Evolutionary conservation across 2,888 invertebrate genomes (phyloP).

Genomic region (Drosophila nigricruria): DNA sequence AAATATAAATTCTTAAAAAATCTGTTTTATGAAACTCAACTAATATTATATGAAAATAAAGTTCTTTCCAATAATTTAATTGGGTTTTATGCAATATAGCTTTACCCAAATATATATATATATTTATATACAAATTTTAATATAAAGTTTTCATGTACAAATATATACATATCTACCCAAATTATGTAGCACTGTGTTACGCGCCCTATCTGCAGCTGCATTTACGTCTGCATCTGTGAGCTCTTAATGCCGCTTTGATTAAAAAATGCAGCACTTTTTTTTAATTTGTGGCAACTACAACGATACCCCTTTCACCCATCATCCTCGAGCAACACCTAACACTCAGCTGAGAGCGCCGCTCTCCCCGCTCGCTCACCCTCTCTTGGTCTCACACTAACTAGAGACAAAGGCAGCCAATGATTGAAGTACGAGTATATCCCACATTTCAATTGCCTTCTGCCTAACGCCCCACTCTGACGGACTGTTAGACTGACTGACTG

Average conservation of each 20-base stretch:
- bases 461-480: slow-evolving; percentile 33
- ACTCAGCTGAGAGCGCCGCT: slow-evolving; percentile 1
- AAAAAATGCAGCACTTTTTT: slow-evolving; percentile 78
- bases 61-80: not conserved
- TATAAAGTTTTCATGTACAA: not conserved
- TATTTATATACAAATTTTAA: not conserved
- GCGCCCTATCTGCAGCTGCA: slow-evolving; percentile 16
- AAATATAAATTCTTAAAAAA: too few relatives aligned
- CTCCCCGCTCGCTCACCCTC: not conserved
- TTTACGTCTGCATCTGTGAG: slow-evolving; percentile 32
- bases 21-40: too few relatives aligned
- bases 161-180: not conserved
- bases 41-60: not conserved
- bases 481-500: not conserved
- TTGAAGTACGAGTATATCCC: slow-evolving; percentile 68
- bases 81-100: not conserved
- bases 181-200: slow-evolving; percentile 33
- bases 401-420: slow-evolving; percentile 70
- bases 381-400: slow-evolving; percentile 16
- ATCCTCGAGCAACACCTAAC: slow-evolving; percentile 43
- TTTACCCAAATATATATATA: not conserved
- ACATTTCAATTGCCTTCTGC: slow-evolving; percentile 78
- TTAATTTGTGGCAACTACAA: slow-evolving; percentile 75
- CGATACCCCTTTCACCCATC: slow-evolving; percentile 1
- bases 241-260: slow-evolving; percentile 79